phyloP scores from a whole-genome alignment of 2,113 vertebrate species.

The Narcine bancroftii region DNA sequence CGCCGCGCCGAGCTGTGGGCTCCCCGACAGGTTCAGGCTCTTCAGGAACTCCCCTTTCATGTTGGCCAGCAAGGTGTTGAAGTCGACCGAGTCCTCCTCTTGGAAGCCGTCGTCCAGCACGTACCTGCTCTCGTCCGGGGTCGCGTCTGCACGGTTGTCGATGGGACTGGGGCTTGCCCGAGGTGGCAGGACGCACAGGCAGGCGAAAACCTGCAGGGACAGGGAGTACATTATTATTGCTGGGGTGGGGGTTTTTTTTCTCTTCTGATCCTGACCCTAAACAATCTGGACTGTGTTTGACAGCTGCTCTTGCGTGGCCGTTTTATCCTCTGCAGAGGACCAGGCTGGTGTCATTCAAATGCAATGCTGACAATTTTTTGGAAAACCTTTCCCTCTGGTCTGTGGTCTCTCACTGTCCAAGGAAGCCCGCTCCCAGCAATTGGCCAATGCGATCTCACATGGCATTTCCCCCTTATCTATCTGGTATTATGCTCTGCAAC shows the following conservation, averaged over 20 bases:
- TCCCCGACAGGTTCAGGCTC: slow-evolving; percentile 78
- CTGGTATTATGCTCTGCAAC: slow-evolving; percentile 70
- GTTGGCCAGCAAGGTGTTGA: slow-evolving; percentile 73
- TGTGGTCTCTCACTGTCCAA: slow-evolving; percentile 52
- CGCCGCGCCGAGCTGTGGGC: slow-evolving; percentile 51
- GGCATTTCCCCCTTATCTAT: slow-evolving; percentile 78
- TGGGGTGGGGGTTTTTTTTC: not conserved
- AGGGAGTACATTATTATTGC: slow-evolving; percentile 50
- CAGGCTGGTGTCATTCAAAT: slow-evolving; percentile 58
- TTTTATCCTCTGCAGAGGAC: slow-evolving; percentile 55
- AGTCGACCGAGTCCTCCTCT: slow-evolving; percentile 71
- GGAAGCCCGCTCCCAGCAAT: slow-evolving; percentile 68
- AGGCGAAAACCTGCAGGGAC: slow-evolving; percentile 46
- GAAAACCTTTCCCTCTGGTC: slow-evolving; percentile 59
- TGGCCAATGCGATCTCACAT: slow-evolving; percentile 55
- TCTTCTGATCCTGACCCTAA: slow-evolving; percentile 41
- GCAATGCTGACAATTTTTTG: slow-evolving; percentile 64
- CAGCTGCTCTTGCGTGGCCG: slow-evolving; percentile 43
- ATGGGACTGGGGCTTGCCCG: slow-evolving; percentile 68
- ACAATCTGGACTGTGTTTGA: slow-evolving; percentile 41
- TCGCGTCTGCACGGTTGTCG: slow-evolving; percentile 64
- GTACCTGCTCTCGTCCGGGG: slow-evolving; percentile 69
- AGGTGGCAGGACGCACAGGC: slow-evolving; percentile 51
- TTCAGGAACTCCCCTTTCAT: slow-evolving; percentile 82
- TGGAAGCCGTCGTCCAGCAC: slow-evolving; percentile 71